Evolutionary conservation across 2,113 vertebrate genomes (phyloP), one percentile per base, ranked within the genome.

Genomic region (Marmota monax): DNA sequence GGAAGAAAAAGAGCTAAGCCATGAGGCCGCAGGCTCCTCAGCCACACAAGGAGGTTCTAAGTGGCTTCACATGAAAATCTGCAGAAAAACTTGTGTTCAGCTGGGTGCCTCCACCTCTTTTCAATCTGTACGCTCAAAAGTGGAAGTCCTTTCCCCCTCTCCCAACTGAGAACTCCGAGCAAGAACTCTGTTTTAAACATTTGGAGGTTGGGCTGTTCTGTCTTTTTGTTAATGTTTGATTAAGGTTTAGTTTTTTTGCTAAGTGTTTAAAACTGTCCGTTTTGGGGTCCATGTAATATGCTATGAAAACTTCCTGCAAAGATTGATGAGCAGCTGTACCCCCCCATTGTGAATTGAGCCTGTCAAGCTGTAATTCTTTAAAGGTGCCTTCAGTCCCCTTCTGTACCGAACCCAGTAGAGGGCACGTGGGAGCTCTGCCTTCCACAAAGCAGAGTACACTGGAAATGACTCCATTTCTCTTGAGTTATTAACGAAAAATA

Each of bases 101-200:
- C 29, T 39, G 76, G 77, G 16, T 67, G 70, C 4, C 20, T 18
- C 25, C 34, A 25, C 45, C n/a, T 84, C 17, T 56, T 63, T 61
- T 87, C 80, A 86, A 0, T 58, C 22, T 29, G 23, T 58, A 20
- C 4, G n/a, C 29, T 45, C 85, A 4, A 76, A 87, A 51, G 53
- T 90, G 77, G 83, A 84, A 73, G 22, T n/a, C 73, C 34, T 61
- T 84, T 92, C 39, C 87, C 39, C 29, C 1, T 56, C 34, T 84
- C 32, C 25, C 48, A 3, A 8, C 58, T 92, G 25, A 91, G 90
- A 95, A 78, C 42, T 42, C 42, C 42, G 27, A 63, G 37, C 27
- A 90, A 48, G 58, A 92, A 88, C 16, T 61, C 88, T n/a, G 29
- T 58, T 89, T 91, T 84, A 67, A 85, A 96, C 42, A 20, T 70